Base-by-base conservation (phyloP, 2,113 vertebrate species). In the Halichoerus grypus region DNA sequence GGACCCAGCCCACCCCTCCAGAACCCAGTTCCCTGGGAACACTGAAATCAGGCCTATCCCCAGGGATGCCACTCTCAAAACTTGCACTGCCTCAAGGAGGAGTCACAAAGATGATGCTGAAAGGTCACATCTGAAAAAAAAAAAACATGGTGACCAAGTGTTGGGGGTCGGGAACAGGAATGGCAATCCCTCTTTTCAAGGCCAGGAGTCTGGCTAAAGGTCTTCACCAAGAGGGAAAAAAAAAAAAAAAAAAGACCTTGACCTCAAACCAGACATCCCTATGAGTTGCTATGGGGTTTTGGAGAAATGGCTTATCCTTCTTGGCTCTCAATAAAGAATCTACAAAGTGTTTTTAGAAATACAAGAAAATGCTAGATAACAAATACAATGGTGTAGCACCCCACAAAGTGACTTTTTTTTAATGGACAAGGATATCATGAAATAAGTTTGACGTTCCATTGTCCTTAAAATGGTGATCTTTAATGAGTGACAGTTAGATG, bases 291-390 rank as follows among this genome's bases (percentile, higher is more conserved):
- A 36, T 36, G 7, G 22, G 21, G 53, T 92, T 91, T 74, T 2
- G 36, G 22, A 8, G 0, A 81, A 93, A 83, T 94, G 26, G 26
- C 19, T 90, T 93, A 74, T 33, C 24, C 31, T 97, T 94, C 33
- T 18, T 72, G 21, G 12, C 13, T 96, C 16, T 94, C 86, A 81
- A 28, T 95, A 95, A 93, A 69, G 33, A 42, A 82, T 57, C 46
- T 61, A 55, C 4, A 55, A 82, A n/a, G 26, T n/a, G 1, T 74
- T 74, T 93, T 88, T 77, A 79, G 18, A 69, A 69, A n/a, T 19
- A 36, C 8, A 82, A 51, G 28, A 33, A 91, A 94, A 88, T 90
- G 82, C 61, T 26, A 90, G 36, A 49, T 26, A 74, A 22, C 12
- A 91, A 85, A 46, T 67, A 18, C 24, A 63, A 84, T 84, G 42